Evolutionary conservation across 2,888 invertebrate species (phyloP).

Genomic region (Lagria hirta): DNA sequence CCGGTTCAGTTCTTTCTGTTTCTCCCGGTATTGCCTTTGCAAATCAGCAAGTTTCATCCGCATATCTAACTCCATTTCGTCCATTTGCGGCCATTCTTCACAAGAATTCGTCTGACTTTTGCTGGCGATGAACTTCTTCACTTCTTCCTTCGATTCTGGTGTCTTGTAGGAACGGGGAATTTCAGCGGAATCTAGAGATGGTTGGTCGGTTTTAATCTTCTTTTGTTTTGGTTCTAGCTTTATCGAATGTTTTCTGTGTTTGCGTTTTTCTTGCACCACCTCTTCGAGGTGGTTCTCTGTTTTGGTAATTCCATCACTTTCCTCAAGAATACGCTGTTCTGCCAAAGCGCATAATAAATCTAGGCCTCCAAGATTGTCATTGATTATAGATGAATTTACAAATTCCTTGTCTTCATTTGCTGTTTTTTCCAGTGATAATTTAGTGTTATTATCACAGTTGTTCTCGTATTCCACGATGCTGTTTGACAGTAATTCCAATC

Average conservation of each 20-base stretch:
- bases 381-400: slow-evolving; percentile 51
- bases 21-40: slow-evolving; percentile 79
- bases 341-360: slow-evolving; percentile 81
- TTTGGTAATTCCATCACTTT: slow-evolving; percentile 61
- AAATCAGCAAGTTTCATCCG: slow-evolving; percentile 77
- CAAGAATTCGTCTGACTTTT: slow-evolving; percentile 44
- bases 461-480: slow-evolving; percentile 80
- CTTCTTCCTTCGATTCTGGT: slow-evolving; percentile 53
- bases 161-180: slow-evolving; percentile 48
- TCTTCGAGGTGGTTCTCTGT: slow-evolving; percentile 34
- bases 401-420: slow-evolving; percentile 51
- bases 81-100: slow-evolving; percentile 58
- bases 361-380: slow-evolving; percentile 63
- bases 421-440: too few relatives aligned
- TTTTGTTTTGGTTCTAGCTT: slow-evolving; percentile 53
- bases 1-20: slow-evolving; percentile 78
- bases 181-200: slow-evolving; percentile 18
- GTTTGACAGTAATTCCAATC: slow-evolving; percentile 79
- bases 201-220: slow-evolving; percentile 45
- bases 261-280: slow-evolving; percentile 55
- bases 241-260: slow-evolving; percentile 48
- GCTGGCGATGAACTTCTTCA: slow-evolving; percentile 48
- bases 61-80: slow-evolving; percentile 80
- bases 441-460: slow-evolving; percentile 44
- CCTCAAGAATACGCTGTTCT: slow-evolving; percentile 80